Percentiles rank a stretch among this genome's conserved stretches.
phyloP scores from a whole-genome alignment of 2,888 invertebrate genomes.

The Melikaiella ostensackeni region DNA sequence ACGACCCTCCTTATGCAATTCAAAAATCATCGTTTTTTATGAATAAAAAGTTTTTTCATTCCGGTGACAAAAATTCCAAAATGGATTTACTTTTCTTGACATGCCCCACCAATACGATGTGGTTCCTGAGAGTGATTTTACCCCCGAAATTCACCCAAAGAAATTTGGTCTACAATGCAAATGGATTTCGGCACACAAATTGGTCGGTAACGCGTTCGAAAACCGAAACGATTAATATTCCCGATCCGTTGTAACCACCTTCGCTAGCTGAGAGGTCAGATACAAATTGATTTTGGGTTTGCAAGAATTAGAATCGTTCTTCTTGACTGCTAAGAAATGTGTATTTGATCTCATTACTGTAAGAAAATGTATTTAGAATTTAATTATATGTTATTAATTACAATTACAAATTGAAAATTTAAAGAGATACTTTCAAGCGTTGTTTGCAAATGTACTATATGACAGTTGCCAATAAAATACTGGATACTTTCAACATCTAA shows the following conservation, averaged over 20 bases:
- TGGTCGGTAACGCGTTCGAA: conserved; percentile 48
- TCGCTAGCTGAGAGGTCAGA: conserved; percentile 49
- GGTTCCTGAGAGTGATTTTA: background rate
- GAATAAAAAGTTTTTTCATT: too few species aligned
- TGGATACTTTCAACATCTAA: background rate
- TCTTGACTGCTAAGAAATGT: background rate
- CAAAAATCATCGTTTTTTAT: too few species aligned
- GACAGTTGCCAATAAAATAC: background rate
- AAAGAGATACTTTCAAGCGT: too few species aligned
- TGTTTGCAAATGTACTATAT: background rate
- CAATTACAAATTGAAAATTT: too few species aligned
- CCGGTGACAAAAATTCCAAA: too few species aligned
- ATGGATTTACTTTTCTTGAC: too few species aligned
- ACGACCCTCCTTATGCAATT: too few species aligned
- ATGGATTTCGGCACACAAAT: conserved; percentile 43
- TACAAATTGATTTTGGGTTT: conserved; percentile 54
- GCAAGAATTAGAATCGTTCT: conserved; percentile 6
- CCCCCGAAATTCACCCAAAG: background rate
- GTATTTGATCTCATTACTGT: background rate
- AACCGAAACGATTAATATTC: conserved; percentile 59
- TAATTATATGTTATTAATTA: too few species aligned
- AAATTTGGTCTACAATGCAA: background rate
- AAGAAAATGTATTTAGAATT: too few species aligned
- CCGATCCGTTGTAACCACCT: conserved; percentile 54
- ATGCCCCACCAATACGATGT: background rate